phyloP scores from a whole-genome alignment of 2,113 vertebrate genomes.

The Megaceryle maxima region DNA sequence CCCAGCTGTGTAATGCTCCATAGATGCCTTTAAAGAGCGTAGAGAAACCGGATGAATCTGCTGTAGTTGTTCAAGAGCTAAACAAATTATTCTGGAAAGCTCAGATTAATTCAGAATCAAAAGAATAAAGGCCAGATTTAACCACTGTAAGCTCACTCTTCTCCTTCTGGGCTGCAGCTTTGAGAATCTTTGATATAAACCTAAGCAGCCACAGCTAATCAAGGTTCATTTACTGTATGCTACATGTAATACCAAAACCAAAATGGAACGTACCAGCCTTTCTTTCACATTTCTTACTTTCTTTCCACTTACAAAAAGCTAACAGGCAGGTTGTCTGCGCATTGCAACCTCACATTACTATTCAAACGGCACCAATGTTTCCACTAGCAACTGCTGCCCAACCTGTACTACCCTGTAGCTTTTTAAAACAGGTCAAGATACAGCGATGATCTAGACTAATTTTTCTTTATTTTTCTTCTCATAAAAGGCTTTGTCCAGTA shows the following conservation, averaged over 20 bases:
- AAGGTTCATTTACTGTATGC: neutral
- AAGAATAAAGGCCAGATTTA: neutral
- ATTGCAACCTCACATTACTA: neutral
- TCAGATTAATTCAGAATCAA: neutral
- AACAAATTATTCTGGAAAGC: neutral
- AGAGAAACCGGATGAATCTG: neutral
- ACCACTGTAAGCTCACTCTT: neutral
- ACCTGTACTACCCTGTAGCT: neutral
- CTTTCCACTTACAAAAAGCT: neutral
- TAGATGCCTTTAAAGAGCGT: neutral
- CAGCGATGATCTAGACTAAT: neutral
- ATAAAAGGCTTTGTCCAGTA: neutral
- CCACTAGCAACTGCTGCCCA: neutral
- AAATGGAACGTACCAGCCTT: neutral
- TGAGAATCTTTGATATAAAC: neutral
- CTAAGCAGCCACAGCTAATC: neutral
- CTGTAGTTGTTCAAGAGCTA: neutral
- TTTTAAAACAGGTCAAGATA: neutral
- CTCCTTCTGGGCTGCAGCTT: neutral
- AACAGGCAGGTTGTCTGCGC: neutral
- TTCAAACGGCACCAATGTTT: accelerated
- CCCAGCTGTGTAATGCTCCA: neutral
- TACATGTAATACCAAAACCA: neutral
- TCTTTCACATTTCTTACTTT: neutral
- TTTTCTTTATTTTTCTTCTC: neutral